A percentile compares a stretch with the other conserved stretches of the same genome.
Evolutionary conservation across 2,113 vertebrate species (phyloP).

Genomic region (Aleadryas rufinucha): DNA sequence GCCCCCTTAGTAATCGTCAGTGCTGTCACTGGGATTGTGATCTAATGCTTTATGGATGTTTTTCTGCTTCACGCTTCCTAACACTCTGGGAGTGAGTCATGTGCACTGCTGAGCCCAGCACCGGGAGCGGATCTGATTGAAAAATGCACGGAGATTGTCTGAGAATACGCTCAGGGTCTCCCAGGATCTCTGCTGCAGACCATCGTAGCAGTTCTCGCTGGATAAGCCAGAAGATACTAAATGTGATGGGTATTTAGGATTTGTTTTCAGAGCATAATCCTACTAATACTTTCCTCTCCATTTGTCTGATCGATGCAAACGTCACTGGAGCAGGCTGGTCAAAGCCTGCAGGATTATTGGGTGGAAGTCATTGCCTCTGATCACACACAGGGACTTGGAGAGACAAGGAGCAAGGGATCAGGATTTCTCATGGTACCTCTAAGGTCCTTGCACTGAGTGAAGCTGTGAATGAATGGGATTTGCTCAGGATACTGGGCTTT

Average conservation of each 20-base stretch:
- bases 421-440: rapidly evolving
- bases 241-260: not conserved
- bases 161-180: not conserved
- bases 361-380: not conserved
- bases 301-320: not conserved
- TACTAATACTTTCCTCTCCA: not conserved
- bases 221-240: not conserved
- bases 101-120: not conserved
- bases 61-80: conserved; percentile 51
- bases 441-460: not conserved
- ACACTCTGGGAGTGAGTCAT: not conserved
- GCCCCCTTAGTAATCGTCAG: conserved; percentile 2
- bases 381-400: not conserved
- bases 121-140: not conserved
- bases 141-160: not conserved
- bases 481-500: not conserved
- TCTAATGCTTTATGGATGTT: conserved; percentile 58
- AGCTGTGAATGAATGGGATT: not conserved
- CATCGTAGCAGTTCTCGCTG: not conserved
- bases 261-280: not conserved
- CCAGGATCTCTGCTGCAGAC: not conserved
- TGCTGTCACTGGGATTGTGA: conserved; percentile 49
- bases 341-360: not conserved
- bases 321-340: not conserved
- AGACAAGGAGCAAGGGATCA: not conserved